Conservation (phyloP, 1,140 invertebrate genomes). For the Panonychus citri region DNA sequence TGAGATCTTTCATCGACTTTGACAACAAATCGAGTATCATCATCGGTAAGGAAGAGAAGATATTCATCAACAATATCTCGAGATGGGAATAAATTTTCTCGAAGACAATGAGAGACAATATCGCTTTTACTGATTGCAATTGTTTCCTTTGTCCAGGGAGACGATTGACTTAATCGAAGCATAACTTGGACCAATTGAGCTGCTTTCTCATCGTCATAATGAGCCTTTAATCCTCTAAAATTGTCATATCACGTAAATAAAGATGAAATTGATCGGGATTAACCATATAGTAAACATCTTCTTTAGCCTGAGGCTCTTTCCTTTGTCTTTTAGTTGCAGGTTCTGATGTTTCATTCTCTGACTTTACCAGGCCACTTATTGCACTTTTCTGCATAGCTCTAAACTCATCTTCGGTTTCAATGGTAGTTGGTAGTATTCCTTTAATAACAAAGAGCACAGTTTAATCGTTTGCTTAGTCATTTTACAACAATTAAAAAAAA, state of each 20-base stretch:
- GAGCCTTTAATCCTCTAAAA: constrained; percentile 16
- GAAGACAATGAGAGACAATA: constrained; percentile 28
- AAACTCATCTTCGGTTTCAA: not conserved
- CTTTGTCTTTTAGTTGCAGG: not conserved
- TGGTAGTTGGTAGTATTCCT: constrained; percentile 30
- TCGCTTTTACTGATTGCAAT: constrained; percentile 47
- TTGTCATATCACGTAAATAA: constrained; percentile 27
- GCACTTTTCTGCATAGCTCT: not conserved
- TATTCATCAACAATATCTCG: constrained; percentile 51
- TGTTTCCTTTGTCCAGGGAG: constrained; percentile 41
- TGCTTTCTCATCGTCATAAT: constrained; percentile 41
- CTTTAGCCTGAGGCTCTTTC: not conserved
- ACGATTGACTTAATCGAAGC: constrained; percentile 47
- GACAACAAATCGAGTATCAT: constrained; percentile 38
- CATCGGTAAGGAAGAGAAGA: constrained; percentile 45
- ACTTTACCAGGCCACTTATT: not conserved
- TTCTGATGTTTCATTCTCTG: not conserved
- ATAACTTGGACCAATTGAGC: constrained; percentile 43
- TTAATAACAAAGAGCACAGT: constrained; percentile 38
- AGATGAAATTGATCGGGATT: constrained; percentile 61
- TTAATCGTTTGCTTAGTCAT: constrained; percentile 18
- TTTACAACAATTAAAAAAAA: not conserved
- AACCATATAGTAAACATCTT: constrained; percentile 41
- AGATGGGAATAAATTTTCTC: constrained; percentile 28
- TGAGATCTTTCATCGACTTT: constrained; percentile 40